These are phyloP conservation scores for Lerista edwardsae DNA, from an alignment of 2,797 vertebrate species.

Conservation along the genomic window DNA sequence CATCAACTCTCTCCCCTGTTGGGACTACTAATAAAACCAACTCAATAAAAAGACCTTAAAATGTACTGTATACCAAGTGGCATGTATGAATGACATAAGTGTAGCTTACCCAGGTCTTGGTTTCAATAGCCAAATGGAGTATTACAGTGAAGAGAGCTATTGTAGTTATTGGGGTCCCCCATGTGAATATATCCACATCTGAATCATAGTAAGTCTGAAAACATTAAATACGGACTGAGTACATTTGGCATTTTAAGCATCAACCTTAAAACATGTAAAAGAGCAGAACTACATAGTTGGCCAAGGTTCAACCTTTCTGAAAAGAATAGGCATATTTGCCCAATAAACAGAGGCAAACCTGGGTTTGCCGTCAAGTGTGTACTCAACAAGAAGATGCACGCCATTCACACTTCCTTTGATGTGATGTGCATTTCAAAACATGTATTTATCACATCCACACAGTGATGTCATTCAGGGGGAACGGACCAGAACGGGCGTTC, in stretches of 20 bases:
- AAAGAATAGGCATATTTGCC: background rate
- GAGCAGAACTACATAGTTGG: background rate
- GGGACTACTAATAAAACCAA: background rate
- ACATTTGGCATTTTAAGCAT: background rate
- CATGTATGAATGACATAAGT: background rate
- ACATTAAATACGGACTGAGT: constrained; percentile 47
- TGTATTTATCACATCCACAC: background rate
- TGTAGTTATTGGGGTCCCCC: constrained; percentile 94
- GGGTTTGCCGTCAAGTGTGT: background rate
- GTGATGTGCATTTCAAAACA: background rate
- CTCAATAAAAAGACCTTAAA: background rate
- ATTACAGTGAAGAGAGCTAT: constrained; percentile 92
- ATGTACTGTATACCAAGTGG: background rate
- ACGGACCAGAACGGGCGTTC: too few species aligned
- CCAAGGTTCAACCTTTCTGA: background rate
- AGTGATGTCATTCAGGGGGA: too few species aligned
- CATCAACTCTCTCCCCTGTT: background rate
- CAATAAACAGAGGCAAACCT: background rate
- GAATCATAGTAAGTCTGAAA: constrained; percentile 92
- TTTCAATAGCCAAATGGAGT: constrained; percentile 94
- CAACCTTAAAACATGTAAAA: background rate
- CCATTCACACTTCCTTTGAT: background rate
- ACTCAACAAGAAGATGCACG: background rate
- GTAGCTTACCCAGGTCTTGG: constrained; percentile 94
- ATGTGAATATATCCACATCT: constrained; percentile 91